These are phyloP conservation scores for Neoaliturus tenellus DNA, from an alignment of 2,888 invertebrate species.

Conservation along the genomic window DNA sequence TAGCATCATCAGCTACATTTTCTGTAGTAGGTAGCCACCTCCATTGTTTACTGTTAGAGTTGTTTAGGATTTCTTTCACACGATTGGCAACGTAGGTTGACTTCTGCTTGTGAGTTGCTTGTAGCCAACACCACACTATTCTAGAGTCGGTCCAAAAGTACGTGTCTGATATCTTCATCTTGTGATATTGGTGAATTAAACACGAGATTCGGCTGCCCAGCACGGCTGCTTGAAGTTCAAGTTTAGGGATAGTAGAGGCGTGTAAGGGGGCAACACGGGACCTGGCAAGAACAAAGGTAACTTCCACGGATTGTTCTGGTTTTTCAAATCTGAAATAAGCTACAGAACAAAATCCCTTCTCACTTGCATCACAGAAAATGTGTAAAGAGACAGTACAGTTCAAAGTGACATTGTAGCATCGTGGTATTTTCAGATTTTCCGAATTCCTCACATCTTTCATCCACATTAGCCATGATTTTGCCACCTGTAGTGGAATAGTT, in stretches of 20 bases:
- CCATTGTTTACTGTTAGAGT: not conserved
- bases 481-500: not conserved
- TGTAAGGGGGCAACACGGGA: not conserved
- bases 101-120: not conserved
- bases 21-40: not conserved
- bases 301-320: not conserved
- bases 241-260: not conserved
- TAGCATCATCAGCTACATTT: slow-evolving; percentile 2
- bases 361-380: not conserved
- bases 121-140: not conserved
- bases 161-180: not conserved
- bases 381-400: not conserved
- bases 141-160: slow-evolving; percentile 14
- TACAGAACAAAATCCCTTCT: not conserved
- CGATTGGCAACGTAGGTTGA: not conserved
- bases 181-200: not conserved
- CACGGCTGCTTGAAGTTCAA: slow-evolving; percentile 19
- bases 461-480: not conserved
- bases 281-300: not conserved
- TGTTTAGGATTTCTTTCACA: not conserved
- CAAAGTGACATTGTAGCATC: not conserved
- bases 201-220: not conserved
- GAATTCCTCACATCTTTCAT: not conserved
- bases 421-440: not conserved
- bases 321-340: slow-evolving; percentile 12